Conservation (phyloP, 2,113 vertebrate species). For the Poecile atricapillus region DNA sequence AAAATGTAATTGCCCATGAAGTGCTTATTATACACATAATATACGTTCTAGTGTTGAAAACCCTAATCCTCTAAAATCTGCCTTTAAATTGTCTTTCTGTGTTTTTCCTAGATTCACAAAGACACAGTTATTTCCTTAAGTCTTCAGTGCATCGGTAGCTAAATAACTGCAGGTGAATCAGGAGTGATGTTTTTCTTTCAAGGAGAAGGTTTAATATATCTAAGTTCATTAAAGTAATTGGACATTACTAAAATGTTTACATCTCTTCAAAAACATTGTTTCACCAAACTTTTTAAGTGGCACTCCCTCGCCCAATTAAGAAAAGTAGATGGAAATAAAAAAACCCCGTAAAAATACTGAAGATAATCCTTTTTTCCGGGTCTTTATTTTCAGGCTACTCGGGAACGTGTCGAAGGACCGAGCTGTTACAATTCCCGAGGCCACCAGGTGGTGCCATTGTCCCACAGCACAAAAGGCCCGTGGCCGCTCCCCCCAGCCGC, state of each 20-base stretch:
- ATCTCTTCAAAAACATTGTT: neutral
- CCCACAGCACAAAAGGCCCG: neutral
- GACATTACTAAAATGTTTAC: neutral
- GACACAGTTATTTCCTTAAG: neutral
- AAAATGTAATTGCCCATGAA: neutral
- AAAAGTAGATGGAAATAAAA: neutral
- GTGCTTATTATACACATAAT: neutral
- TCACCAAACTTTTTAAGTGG: neutral
- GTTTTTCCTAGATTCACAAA: neutral
- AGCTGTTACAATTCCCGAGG: rapidly evolving
- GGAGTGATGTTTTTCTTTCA: neutral
- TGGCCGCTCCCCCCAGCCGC: rapidly evolving
- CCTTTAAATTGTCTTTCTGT: neutral
- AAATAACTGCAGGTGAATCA: neutral
- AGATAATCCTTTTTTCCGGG: neutral
- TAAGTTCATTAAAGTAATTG: neutral
- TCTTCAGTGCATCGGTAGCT: neutral
- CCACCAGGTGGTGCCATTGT: constrained; percentile 34
- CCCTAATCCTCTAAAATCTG: neutral
- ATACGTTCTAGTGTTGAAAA: neutral
- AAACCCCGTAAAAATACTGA: neutral
- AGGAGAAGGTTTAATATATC: neutral
- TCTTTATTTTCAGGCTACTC: neutral
- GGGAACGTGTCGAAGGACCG: rapidly evolving
- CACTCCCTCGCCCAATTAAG: neutral